Evolutionary conservation across 2,113 vertebrate genomes (phyloP).

Genomic region (Ammodytes dubius): DNA sequence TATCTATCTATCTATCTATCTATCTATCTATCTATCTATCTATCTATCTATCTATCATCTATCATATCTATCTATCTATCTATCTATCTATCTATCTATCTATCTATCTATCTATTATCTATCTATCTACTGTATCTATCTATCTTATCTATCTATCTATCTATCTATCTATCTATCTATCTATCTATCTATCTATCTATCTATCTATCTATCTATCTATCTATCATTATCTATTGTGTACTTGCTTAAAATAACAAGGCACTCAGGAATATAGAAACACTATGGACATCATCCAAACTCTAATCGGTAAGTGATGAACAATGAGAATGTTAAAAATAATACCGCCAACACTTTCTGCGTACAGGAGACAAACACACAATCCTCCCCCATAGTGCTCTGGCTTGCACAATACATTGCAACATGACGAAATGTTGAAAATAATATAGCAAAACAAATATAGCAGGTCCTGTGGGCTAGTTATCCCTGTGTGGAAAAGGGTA

Average conservation of each 20-base stretch:
- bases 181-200: constrained; percentile 23
- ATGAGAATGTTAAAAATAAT: not conserved
- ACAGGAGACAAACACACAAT: constrained; percentile 14
- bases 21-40: too few relatives aligned
- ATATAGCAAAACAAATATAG: not conserved
- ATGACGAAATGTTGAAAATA: constrained; percentile 7
- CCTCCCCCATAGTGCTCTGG: not conserved
- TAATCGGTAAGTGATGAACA: not conserved
- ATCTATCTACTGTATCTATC: not conserved
- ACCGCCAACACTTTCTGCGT: not conserved
- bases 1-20: too few relatives aligned
- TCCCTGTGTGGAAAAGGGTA: constrained; percentile 24
- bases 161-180: constrained; percentile 24
- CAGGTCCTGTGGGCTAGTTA: constrained; percentile 24
- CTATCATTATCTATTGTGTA: not conserved
- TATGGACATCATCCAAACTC: not conserved
- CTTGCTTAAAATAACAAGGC: not conserved
- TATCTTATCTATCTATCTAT: constrained; percentile 12
- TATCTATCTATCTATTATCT: too few relatives aligned
- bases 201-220: not conserved
- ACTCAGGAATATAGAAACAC: not conserved
- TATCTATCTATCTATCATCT: too few relatives aligned
- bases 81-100: too few relatives aligned
- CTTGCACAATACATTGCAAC: constrained; percentile 7
- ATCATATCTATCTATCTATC: too few relatives aligned